phyloP scores from a whole-genome alignment of 2,888 invertebrate genomes.

The Troides helena region DNA sequence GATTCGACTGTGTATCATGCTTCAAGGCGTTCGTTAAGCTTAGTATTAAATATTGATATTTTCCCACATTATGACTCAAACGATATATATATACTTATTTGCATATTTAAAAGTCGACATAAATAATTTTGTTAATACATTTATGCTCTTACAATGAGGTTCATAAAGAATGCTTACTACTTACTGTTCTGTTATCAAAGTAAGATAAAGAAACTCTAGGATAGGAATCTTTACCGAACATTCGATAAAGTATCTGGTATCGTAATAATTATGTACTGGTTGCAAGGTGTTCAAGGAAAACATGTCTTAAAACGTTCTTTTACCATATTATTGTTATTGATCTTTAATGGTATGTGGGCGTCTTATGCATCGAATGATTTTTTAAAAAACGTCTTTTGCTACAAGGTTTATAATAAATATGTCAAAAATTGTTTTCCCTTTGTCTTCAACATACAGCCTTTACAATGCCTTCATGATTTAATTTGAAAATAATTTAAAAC shows the following conservation, averaged over 20 bases:
- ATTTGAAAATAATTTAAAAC: background rate
- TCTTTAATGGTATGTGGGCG: conserved; percentile 6
- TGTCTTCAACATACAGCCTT: no score
- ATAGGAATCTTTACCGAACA: conserved; percentile 21
- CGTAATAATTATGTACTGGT: background rate
- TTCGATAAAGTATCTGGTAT: conserved; percentile 9
- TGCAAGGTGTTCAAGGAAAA: conserved; percentile 26
- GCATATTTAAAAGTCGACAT: background rate
- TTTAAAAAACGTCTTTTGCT: background rate
- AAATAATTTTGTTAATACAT: background rate
- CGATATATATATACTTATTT: background rate
- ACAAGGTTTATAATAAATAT: background rate
- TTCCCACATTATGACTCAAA: no score
- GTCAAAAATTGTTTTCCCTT: no score
- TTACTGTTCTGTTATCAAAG: background rate
- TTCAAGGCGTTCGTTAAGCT: no score
- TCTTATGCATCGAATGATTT: conserved; percentile 11
- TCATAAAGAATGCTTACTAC: background rate
- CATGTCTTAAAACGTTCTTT: conserved; percentile 18
- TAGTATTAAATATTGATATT: no score
- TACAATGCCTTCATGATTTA: background rate
- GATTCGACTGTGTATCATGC: no score
- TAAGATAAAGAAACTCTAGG: background rate
- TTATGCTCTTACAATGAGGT: no score
- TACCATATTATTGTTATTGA: conserved; percentile 13